A percentile compares a stretch with the other conserved stretches of the same genome.
Evolutionary conservation across 2,888 invertebrate species (phyloP).

Genomic region (Amblyjoppa fuscipennis): DNA sequence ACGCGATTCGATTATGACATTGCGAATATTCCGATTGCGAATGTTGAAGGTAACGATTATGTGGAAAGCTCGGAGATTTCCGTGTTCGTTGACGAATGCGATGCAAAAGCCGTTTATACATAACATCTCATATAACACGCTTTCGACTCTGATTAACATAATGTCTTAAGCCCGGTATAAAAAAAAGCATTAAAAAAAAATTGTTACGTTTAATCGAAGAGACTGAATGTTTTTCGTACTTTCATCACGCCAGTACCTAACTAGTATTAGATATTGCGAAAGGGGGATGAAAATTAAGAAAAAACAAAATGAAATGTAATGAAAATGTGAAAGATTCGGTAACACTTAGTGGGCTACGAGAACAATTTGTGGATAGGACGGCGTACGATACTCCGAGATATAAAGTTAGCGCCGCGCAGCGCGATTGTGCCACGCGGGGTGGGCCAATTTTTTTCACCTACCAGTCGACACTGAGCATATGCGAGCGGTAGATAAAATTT

Average conservation of each 20-base stretch:
- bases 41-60: not conserved
- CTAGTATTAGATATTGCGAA: constrained; percentile 66
- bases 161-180: constrained; percentile 47
- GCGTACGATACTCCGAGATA: constrained; percentile 1
- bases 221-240: constrained; percentile 76
- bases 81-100: constrained; percentile 26
- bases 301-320: constrained; percentile 27
- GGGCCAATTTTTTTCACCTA: constrained; percentile 11
- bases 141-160: constrained; percentile 40
- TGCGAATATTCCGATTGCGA: constrained; percentile 1
- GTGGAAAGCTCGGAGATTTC: constrained; percentile 10
- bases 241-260: constrained; percentile 71
- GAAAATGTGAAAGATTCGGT: constrained; percentile 15
- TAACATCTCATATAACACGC: constrained; percentile 49
- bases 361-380: constrained; percentile 26
- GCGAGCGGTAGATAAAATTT: not conserved
- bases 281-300: constrained; percentile 44
- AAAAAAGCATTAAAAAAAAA: constrained; percentile 37
- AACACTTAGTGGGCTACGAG: constrained; percentile 36
- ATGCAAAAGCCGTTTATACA: constrained; percentile 24
- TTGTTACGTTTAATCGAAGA: constrained; percentile 73
- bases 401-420: not conserved
- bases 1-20: constrained; percentile 15
- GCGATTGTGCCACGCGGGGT: not conserved
- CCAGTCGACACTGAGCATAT: not conserved